Conservation (phyloP, 2,888 invertebrate genomes). For the Trileptium ribeirensis region DNA sequence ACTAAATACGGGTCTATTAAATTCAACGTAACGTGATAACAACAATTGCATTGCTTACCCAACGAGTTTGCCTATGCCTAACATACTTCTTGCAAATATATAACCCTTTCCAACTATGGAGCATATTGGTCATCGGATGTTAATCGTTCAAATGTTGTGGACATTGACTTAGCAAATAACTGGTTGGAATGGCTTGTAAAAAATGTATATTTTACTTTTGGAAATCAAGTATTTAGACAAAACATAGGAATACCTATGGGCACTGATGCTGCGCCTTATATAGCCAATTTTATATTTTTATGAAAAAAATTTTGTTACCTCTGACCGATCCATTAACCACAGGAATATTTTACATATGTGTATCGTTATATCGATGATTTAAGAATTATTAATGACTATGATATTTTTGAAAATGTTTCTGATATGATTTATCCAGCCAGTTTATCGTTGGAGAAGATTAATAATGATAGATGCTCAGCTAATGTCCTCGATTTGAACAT, state of each 20-base stretch:
- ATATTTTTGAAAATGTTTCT: neutral
- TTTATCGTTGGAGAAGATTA: neutral
- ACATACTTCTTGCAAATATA: neutral
- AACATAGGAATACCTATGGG: neutral
- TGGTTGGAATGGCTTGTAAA: neutral
- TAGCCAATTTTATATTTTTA: neutral
- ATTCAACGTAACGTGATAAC: too few relatives aligned
- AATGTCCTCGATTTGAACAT: neutral
- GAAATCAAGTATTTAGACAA: neutral
- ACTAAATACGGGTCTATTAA: too few relatives aligned
- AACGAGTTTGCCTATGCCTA: too few relatives aligned
- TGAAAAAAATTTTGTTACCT: too few relatives aligned
- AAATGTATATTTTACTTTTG: neutral
- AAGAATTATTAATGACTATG: neutral
- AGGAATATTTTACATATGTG: too few relatives aligned
- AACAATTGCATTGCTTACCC: too few relatives aligned
- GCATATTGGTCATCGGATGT: too few relatives aligned
- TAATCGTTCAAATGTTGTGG: too few relatives aligned
- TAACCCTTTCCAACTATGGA: too few relatives aligned
- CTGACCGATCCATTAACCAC: too few relatives aligned
- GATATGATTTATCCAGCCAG: neutral
- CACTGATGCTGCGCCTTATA: neutral
- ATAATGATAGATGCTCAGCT: neutral
- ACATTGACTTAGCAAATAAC: neutral
- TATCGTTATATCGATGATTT: neutral